These are phyloP conservation scores for Engraulis encrasicolus DNA, from an alignment of 2,113 vertebrate genomes.

Conservation along the genomic window DNA sequence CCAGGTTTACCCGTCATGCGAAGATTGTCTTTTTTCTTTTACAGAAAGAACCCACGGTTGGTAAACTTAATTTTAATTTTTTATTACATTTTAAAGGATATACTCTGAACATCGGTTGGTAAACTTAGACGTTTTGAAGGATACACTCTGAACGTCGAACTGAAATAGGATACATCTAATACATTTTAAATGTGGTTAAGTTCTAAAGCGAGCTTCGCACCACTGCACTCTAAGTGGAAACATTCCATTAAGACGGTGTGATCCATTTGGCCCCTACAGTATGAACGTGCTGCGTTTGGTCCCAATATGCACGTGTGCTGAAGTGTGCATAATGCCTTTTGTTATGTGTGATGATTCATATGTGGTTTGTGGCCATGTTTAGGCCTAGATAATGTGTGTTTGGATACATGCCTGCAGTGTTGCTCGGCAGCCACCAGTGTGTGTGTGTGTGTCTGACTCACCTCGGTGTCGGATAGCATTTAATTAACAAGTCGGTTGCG, in stretches of 20 bases:
- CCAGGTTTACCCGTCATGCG: not conserved
- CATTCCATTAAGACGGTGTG: not conserved
- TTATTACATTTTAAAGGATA: not conserved
- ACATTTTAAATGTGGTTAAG: not conserved
- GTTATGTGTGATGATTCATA: not conserved
- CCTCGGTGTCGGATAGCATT: conserved; percentile 54
- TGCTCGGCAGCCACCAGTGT: conserved; percentile 34
- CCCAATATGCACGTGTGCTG: not conserved
- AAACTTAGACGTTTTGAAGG: not conserved
- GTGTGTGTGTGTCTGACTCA: conserved; percentile 45
- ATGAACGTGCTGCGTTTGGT: not conserved
- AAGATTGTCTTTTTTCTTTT: not conserved
- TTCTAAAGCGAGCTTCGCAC: not conserved
- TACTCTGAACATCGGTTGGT: no score
- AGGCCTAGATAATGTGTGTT: not conserved
- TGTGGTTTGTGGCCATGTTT: not conserved
- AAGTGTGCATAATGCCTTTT: not conserved
- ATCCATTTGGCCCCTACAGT: not conserved
- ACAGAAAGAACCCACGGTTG: no score
- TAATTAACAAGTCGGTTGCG: conserved; percentile 52
- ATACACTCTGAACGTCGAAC: not conserved
- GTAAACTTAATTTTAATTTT: not conserved
- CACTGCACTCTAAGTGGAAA: not conserved
- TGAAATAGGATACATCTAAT: not conserved
- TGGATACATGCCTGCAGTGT: conserved; percentile 25